Base-by-base conservation (phyloP, 2,888 invertebrate genomes). In the Temnothorax ravouxi region DNA sequence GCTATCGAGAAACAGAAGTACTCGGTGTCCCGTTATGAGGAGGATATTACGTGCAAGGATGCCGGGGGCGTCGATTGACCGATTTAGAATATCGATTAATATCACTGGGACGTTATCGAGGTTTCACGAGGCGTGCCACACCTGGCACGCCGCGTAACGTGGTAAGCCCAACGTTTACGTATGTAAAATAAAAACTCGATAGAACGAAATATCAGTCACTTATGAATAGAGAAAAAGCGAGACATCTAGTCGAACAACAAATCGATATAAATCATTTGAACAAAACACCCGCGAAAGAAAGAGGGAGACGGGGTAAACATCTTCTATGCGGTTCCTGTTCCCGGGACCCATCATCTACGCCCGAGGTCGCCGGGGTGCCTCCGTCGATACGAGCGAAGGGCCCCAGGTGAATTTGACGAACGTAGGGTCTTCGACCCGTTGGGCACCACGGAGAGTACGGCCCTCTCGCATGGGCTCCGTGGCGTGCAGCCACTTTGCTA, bases 1-100 rank as follows among this genome's bases (percentile, higher is more conserved):
- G 66, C 34, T 79, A 85, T 86, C 79, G 83, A 83, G 85, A 62
- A 66, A 83, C 87, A 76, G 83, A 80, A 88, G 80, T 66, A 67
- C 77, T 41, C 64, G 61, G 54, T 87, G 86, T 93, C 87, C 93
- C 93, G 93, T 93, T 93, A 93, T 84, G 90, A 77, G 84, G 88
- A 91, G 92, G 91, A 91, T 91, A 92, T 92, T 91, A 92, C 89
- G 89, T 86, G 89, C 85, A 90, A 88, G 89, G 86, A 90, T 88
- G 92, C 93, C 92, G 81, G 84, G 84, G 90, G 93, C 92, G 86
- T 85, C 89, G 92, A 92, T 93, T 89, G 86, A 86, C 87, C 90
- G 93, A 93, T 93, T 93, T 93, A 92, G 92, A 93, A 92, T 93
- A 92, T 93, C 93, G 93, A 93, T 94, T 93, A 92, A 93, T 92